A percentile compares a stretch with the other conserved stretches of the same genome.
Evolutionary conservation across 1,140 invertebrate species (phyloP).

Genomic region (Holcopasites calliopsidis): DNA sequence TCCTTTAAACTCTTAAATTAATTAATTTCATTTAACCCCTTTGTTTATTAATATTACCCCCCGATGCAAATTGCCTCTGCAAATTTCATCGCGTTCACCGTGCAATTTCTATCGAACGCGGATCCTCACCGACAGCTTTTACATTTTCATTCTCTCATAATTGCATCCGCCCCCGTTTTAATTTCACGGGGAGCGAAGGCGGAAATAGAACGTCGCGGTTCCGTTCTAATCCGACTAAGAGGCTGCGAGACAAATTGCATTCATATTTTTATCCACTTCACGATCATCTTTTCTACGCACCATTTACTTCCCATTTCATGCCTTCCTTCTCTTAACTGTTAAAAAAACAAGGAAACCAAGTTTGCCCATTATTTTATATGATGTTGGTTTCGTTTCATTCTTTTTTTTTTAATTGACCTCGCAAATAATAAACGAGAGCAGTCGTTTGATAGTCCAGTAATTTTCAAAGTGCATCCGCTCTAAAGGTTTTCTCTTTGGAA

Average conservation of each 20-base stretch:
- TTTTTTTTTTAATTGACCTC: too few relatives aligned
- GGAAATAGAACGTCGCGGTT: constrained; percentile 1
- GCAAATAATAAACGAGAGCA: too few relatives aligned
- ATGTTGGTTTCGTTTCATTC: neutral
- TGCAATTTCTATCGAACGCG: constrained; percentile 1
- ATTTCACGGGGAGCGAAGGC: constrained; percentile 5
- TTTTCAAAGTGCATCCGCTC: neutral
- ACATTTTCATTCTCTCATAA: constrained; percentile 24
- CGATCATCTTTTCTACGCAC: neutral
- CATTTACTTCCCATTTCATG: neutral
- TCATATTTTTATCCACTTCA: constrained; percentile 12
- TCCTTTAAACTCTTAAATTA: too few relatives aligned
- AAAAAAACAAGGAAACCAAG: neutral
- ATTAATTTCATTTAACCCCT: constrained; percentile 12
- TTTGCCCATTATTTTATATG: too few relatives aligned
- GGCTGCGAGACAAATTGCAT: constrained; percentile 20
- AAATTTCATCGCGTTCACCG: neutral
- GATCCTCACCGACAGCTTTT: neutral
- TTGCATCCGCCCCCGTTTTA: constrained; percentile 29
- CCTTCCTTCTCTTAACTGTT: neutral
- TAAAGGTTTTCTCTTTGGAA: neutral
- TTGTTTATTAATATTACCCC: neutral
- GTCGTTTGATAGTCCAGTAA: neutral
- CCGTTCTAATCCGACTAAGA: constrained; percentile 26
- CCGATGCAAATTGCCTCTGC: neutral